Base-by-base conservation (phyloP, 2,797 vertebrate genomes). In the Sebastes ruberrimus region DNA sequence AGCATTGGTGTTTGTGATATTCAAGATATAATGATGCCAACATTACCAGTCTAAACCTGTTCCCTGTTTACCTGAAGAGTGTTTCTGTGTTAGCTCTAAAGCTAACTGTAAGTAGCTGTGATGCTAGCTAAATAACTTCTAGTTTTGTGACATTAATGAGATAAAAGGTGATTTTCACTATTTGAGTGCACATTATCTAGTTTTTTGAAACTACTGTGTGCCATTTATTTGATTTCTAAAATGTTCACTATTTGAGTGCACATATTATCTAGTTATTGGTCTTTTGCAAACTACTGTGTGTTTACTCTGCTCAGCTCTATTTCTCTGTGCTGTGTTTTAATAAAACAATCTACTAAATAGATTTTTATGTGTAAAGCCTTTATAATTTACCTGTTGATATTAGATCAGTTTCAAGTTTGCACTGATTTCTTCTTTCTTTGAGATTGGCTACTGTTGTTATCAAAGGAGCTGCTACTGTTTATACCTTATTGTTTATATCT, bases 51-150 rank as follows among this genome's bases (percentile, higher is more conserved):
- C 18, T 4, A 1, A 32, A 52, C 16, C 2, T 5, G 4, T 7
- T 0, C 16, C 7, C 0, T 20, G 1, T 38, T 32, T 49, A 4
- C 0, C 1, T 4, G 11, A 2, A 28, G 16, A n/a, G 6, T 42
- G 0, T 49, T 23, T 25, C 1, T 1, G 1, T 10, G 64, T 5
- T 85, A 79, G 69, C 74, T 3, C 0, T 0, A 3, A 9, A 6
- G 85, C 73, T 86, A 86, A 79, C 59, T 67, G 20, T 66, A 38
- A 38, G 35, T 87, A 88, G 80, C 80, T 1, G 30, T 13, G 2
- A 1, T 42, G 82, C 76, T 86, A 38, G 70, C 57, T 7, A 46
- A 25, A 28, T 38, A 59, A 16, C 20, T 38, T n/a, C n/a, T 49
- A n/a, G 30, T 78, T 74, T 28, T 33, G 22, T 33, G 63, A 23